Base-by-base conservation (phyloP, 2,113 vertebrate genomes). In the Cyanistes caeruleus region DNA sequence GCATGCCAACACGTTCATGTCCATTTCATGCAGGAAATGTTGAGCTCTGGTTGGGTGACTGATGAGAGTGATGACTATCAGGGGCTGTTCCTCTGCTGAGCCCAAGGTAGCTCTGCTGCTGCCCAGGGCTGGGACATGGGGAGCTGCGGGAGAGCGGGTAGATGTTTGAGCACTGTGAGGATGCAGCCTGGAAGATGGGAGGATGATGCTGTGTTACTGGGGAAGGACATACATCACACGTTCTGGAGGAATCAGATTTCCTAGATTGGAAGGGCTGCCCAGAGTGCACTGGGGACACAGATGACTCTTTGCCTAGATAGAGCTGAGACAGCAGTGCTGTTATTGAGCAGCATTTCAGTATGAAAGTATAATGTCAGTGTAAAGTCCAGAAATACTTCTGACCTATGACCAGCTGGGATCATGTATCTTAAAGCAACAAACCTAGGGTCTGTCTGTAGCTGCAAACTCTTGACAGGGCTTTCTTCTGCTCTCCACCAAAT, bases 351-450 rank as follows among this genome's bases (percentile, higher is more conserved):
- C 3, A 4, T 72, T 92, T 83, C 89, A 56, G 73, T 93, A 92
- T 72, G 89, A 81, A 93, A 84, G 86, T 81, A 78, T 92, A 96
- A 94, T 70, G 87, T 87, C 93, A 93, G 96, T 91, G 73, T 78
- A 89, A 96, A 97, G 95, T 95, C 93, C 95, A 96, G 95, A 88
- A 97, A 97, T 96, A 93, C 93, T 84, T 90, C 51, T 93, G 96
- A 96, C 95, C 91, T 95, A 70, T 95, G 95, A 87, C 86, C 83
- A 58, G 72, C 31, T 93, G 56, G 68, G 86, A 93, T 95, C 89
- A 33, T 41, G 73, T 96, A 78, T 93, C 94, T 95, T 93, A 95
- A 97, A 95, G 93, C 76, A 72, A 78, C 89, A 93, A 88, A 87
- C 39, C 44, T 64, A 13, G 30, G 4, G 9, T 49, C 72, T 84